Conservation (phyloP, 2,888 invertebrate genomes). For the Taphrorychus bicolor region DNA sequence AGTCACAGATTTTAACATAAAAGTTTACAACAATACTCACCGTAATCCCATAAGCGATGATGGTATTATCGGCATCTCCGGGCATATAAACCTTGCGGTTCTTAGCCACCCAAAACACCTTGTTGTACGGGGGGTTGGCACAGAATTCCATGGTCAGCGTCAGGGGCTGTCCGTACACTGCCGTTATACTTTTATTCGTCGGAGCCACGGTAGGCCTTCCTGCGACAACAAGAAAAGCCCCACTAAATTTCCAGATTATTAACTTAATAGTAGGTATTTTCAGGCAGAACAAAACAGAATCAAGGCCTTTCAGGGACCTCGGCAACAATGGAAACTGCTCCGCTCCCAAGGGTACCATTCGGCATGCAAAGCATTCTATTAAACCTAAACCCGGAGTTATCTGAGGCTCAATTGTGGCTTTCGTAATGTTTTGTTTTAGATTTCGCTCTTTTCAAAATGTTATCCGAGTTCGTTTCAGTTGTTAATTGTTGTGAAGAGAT, state of each 20-base stretch:
- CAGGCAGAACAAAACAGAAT: neutral
- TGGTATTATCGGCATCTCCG: slow-evolving; percentile 61
- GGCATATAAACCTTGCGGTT: slow-evolving; percentile 64
- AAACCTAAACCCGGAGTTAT: slow-evolving; percentile 33
- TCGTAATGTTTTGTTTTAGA: neutral
- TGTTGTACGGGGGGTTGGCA: slow-evolving; percentile 74
- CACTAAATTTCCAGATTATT: neutral
- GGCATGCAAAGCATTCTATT: slow-evolving; percentile 41
- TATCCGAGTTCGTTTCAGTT: no score
- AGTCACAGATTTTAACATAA: no score
- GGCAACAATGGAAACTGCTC: neutral
- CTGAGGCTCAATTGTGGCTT: slow-evolving; percentile 13
- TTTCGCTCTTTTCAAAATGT: neutral
- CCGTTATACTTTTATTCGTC: slow-evolving; percentile 70
- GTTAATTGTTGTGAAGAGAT: neutral
- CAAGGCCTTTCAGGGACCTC: neutral
- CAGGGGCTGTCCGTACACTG: slow-evolving; percentile 72
- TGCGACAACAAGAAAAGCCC: slow-evolving; percentile 48
- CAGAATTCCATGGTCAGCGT: slow-evolving; percentile 77
- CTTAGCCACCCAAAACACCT: slow-evolving; percentile 69
- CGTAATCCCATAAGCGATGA: slow-evolving; percentile 63
- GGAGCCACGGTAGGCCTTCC: slow-evolving; percentile 74
- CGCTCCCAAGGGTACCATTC: slow-evolving; percentile 30
- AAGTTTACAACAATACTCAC: no score
- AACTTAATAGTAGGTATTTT: neutral